Percentiles rank a stretch among this genome's conserved stretches.
These are phyloP conservation scores for Hypocryptadius cinnamomeus DNA, from an alignment of 2,113 vertebrate species.

Conservation along the genomic window DNA sequence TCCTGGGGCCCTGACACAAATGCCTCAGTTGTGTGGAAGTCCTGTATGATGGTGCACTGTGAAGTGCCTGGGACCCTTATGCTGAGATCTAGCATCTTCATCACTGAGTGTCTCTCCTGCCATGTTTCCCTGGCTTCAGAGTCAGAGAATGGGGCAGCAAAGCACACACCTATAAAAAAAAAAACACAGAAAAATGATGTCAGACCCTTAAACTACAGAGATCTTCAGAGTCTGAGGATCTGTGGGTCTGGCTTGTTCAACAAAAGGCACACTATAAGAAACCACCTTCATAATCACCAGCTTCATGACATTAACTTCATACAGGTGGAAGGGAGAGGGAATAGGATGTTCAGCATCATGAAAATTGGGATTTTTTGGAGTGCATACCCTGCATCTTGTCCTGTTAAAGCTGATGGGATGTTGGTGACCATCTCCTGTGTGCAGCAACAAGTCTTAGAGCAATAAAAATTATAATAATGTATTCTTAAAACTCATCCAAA, in stretches of 20 bases:
- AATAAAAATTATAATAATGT: neutral
- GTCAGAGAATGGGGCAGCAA: neutral
- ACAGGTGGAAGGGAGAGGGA: neutral
- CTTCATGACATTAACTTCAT: rapidly evolving
- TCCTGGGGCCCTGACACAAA: neutral
- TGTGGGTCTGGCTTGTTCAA: neutral
- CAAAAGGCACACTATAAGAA: neutral
- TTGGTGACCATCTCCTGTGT: neutral
- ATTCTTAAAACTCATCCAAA: neutral
- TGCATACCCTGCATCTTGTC: neutral
- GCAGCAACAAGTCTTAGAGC: neutral
- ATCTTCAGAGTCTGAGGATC: neutral
- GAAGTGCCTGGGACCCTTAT: rapidly evolving
- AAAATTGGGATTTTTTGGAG: neutral
- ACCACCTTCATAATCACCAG: neutral
- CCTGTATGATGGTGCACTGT: rapidly evolving
- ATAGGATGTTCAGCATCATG: neutral
- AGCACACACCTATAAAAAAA: neutral
- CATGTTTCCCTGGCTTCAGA: neutral
- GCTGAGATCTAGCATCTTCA: neutral
- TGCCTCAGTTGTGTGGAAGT: neutral
- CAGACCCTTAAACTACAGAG: neutral
- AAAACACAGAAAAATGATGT: neutral
- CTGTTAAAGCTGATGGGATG: neutral
- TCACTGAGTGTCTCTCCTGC: rapidly evolving